Evolutionary conservation across 2,113 vertebrate genomes (phyloP).

Genomic region (Seriola aureovittata): DNA sequence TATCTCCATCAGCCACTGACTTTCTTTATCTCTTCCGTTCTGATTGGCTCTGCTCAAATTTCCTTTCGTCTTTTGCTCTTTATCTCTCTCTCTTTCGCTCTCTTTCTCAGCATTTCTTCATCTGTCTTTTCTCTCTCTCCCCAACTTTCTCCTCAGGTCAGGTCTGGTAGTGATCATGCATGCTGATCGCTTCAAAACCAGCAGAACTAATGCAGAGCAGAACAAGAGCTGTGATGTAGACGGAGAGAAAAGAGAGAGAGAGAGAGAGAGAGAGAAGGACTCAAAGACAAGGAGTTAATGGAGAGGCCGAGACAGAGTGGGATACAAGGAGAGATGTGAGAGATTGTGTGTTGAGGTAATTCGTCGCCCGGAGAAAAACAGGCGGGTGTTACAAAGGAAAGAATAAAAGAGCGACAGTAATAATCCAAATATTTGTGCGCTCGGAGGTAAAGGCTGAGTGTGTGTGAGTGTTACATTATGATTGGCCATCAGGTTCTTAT

Average conservation of each 20-base stretch:
- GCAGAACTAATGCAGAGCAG: conserved; percentile 84
- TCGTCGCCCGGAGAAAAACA: conserved; percentile 62
- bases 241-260: conserved; percentile 34
- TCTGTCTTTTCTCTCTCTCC: conserved; percentile 18
- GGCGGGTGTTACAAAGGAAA: conserved; percentile 65
- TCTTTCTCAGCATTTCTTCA: conserved; percentile 20
- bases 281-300: conserved; percentile 54
- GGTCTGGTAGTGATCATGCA: conserved; percentile 82
- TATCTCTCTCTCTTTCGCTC: not conserved
- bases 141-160: conserved; percentile 63
- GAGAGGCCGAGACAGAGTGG: conserved; percentile 42
- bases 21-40: not conserved
- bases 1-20: not conserved
- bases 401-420: conserved; percentile 62
- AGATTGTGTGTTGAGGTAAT: conserved; percentile 72
- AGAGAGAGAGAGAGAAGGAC: conserved; percentile 25
- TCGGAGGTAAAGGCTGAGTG: conserved; percentile 62
- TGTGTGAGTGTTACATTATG: conserved; percentile 59
- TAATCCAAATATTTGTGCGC: conserved; percentile 79
- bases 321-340: conserved; percentile 44
- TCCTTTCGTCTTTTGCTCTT: conserved; percentile 1
- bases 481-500: conserved; percentile 79
- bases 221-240: conserved; percentile 63
- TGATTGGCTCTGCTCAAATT: conserved; percentile 3
- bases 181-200: conserved; percentile 79